Evolutionary conservation across 2,797 vertebrate species (phyloP).

Genomic region (Phataginus tricuspis): DNA sequence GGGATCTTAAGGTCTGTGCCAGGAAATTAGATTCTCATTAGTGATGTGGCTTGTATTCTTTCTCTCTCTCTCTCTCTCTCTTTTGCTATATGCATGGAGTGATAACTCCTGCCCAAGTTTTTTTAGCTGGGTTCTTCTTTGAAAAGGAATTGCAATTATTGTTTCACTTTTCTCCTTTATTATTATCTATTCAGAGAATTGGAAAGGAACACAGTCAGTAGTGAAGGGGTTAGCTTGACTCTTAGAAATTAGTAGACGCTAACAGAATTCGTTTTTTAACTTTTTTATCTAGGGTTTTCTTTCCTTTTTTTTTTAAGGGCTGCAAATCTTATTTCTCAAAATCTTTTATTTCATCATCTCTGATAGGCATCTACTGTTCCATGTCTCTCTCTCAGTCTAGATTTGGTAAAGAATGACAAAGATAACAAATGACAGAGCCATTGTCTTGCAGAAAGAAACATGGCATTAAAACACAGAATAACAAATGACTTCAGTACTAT

Average conservation of each 20-base stretch:
- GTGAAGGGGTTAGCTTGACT: neutral
- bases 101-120: neutral
- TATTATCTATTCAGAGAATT: neutral
- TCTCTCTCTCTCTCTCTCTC: no score
- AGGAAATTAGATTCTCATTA: neutral
- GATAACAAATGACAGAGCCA: conserved; percentile 20
- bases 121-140: neutral
- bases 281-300: neutral
- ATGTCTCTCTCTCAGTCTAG: neutral
- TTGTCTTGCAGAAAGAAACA: conserved; percentile 32
- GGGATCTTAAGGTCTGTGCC: neutral
- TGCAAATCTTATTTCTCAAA: neutral
- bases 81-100: neutral
- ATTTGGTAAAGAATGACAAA: conserved; percentile 11
- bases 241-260: neutral
- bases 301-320: neutral
- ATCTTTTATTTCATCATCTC: neutral
- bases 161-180: neutral
- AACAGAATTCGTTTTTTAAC: neutral
- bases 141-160: neutral
- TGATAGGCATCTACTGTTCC: neutral
- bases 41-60: neutral
- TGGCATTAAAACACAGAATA: conserved; percentile 41
- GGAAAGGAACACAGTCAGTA: neutral
- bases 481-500: conserved; percentile 7